Base-by-base conservation (phyloP, 64 coral and sea anemone genomes). In the Dendronephthya gigantea region DNA sequence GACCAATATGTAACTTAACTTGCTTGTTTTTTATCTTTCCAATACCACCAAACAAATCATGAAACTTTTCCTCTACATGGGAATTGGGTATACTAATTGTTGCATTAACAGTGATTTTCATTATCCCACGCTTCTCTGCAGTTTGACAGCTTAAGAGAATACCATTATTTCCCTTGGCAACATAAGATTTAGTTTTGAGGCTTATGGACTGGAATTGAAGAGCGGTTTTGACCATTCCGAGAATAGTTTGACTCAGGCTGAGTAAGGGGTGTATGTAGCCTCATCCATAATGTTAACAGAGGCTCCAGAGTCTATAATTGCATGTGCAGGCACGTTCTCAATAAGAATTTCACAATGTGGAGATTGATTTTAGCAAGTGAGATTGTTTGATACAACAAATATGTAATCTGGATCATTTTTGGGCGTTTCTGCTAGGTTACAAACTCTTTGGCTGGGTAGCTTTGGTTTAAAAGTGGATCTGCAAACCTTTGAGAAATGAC, bases 1-100 rank as follows among this genome's bases (percentile, higher is more conserved):
- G 87, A 48, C 86, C 83, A 34, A 94, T 94, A 86, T 90, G 92
- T 15, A 94, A 83, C 70, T 90, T 90, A 49, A 90, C 41, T 3
- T 40, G 40, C 48, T 90, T 88, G 23, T 86, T 82, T 72, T 79
- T 86, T 32, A 94, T 51, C 40, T 94, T 94, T 35, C 92, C 51
- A 55, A 94, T 83, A 29, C 89, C 88, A 37, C 35, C 68, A 82
- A 94, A 88, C 43, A 90, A 86, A 45, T 50, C 74, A 49, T 88
- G 81, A 34, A 90, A 94, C 39, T 94, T 66, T 40, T 83, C 28
- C 40, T 89, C 48, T 19, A 23, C 19, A n/a, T 79, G 36, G 10
- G 68, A 49, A 48, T 28, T 52, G 28, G 83, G 56, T 59, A n/a
- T 90, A 12, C 68, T 87, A 27, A n/a, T 23, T 33, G 82, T 34